These are phyloP conservation scores for Nannoperca obscura DNA, from an alignment of 2,797 vertebrate species.

Conservation along the genomic window DNA sequence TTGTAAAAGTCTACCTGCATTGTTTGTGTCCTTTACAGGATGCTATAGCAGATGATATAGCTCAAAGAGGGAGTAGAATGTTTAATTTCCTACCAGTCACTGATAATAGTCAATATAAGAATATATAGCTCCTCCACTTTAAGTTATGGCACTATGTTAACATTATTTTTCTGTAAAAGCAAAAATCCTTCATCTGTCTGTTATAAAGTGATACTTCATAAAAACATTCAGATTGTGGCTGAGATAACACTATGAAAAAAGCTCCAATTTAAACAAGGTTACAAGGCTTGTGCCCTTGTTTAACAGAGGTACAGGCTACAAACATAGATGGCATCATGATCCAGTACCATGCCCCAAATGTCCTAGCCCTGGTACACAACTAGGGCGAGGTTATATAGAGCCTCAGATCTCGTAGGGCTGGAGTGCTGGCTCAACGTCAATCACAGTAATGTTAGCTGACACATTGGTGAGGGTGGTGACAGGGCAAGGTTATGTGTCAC, in stretches of 20 bases:
- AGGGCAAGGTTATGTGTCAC: slow-evolving; percentile 89
- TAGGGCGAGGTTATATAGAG: slow-evolving; percentile 85
- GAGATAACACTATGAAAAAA: slow-evolving; percentile 15
- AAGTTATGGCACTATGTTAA: neutral
- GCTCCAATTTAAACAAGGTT: slow-evolving; percentile 57
- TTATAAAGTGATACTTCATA: slow-evolving; percentile 1
- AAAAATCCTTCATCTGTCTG: neutral
- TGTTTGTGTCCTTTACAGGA: slow-evolving; percentile 15
- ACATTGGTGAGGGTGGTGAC: slow-evolving; percentile 86
- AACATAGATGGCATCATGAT: slow-evolving; percentile 74
- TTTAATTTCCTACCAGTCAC: neutral
- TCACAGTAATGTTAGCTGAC: slow-evolving; percentile 85
- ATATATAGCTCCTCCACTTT: neutral
- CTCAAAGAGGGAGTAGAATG: neutral
- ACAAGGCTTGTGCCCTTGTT: slow-evolving; percentile 72
- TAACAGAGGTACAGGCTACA: slow-evolving; percentile 57
- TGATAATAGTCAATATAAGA: neutral
- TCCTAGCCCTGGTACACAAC: slow-evolving; percentile 77
- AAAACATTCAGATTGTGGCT: slow-evolving; percentile 17
- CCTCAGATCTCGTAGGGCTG: slow-evolving; percentile 80
- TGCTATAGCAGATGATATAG: neutral
- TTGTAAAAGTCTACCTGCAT: neutral
- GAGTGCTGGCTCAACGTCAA: slow-evolving; percentile 83
- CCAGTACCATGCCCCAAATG: slow-evolving; percentile 74
- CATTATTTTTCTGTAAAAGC: neutral